A percentile compares a stretch with the other conserved stretches of the same genome.
These are phyloP conservation scores for Echinops telfairi DNA, from an alignment of 2,113 vertebrate species.

Conservation along the genomic window DNA sequence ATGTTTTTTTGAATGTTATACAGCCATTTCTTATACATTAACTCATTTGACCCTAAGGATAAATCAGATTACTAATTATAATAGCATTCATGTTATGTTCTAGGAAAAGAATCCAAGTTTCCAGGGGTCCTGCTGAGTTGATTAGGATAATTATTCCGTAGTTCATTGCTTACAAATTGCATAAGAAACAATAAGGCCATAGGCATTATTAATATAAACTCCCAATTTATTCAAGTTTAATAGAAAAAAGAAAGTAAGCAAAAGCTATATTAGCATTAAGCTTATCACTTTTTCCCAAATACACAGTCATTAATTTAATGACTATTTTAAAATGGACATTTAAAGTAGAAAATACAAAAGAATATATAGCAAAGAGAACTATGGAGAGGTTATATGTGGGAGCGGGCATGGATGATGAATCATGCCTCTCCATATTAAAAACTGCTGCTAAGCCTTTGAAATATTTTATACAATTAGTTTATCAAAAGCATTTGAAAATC, in stretches of 20 bases:
- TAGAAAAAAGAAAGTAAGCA: neutral
- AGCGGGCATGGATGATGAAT: neutral
- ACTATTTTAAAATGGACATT: conserved; percentile 48
- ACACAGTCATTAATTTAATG: conserved; percentile 28
- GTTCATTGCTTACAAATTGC: neutral
- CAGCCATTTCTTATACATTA: neutral
- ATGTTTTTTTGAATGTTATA: neutral
- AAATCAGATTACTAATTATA: neutral
- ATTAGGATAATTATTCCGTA: conserved; percentile 2
- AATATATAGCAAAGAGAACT: neutral
- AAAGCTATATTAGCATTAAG: neutral
- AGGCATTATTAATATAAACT: neutral
- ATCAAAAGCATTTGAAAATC: neutral
- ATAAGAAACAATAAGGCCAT: neutral
- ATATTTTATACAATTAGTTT: neutral
- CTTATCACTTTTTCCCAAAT: neutral
- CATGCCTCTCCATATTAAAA: neutral
- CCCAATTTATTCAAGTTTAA: conserved; percentile 40
- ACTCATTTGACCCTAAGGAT: neutral
- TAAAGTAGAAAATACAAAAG: conserved; percentile 42
- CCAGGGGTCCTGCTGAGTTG: neutral
- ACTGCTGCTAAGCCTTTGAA: neutral
- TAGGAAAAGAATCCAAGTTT: neutral
- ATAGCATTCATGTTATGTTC: neutral
- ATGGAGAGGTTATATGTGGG: neutral